Percentiles rank a stretch among this genome's conserved stretches.
Evolutionary conservation across 2,888 invertebrate species (phyloP).

Genomic region (Eurytoma adleriae): DNA sequence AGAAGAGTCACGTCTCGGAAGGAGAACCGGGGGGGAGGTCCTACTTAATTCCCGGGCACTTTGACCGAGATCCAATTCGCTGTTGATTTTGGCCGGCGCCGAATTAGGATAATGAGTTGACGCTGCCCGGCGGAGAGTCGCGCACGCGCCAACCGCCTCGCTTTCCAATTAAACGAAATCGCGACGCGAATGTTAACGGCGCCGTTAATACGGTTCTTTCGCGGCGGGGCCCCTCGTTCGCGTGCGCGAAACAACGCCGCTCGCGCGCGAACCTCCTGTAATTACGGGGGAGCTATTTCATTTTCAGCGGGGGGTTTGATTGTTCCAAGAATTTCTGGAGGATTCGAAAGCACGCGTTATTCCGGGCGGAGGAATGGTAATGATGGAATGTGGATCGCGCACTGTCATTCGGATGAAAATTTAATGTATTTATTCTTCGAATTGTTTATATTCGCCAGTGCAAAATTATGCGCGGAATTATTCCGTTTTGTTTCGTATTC

Average conservation of each 20-base stretch:
- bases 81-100: slow-evolving; percentile 13
- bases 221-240: neutral
- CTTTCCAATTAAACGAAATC: slow-evolving; percentile 49
- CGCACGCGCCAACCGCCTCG: slow-evolving; percentile 3
- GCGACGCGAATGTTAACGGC: slow-evolving; percentile 25
- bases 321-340: too few species aligned
- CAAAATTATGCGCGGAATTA: too few species aligned
- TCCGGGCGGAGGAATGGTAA: too few species aligned
- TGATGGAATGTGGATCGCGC: too few species aligned
- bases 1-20: slow-evolving; percentile 8
- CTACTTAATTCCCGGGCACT: slow-evolving; percentile 7
- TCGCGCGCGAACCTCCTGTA: neutral
- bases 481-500: too few species aligned
- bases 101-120: slow-evolving; percentile 48
- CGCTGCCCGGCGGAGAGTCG: neutral
- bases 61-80: slow-evolving; percentile 29
- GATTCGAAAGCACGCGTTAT: too few species aligned
- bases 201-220: slow-evolving; percentile 26
- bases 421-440: too few species aligned
- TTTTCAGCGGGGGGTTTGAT: too few species aligned
- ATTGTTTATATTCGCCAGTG: too few species aligned
- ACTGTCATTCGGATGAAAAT: too few species aligned
- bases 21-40: neutral
- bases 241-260: slow-evolving; percentile 2
- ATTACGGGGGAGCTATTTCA: too few species aligned